Base-by-base conservation (phyloP, 2,888 invertebrate genomes). In the Mystacides longicornis region DNA sequence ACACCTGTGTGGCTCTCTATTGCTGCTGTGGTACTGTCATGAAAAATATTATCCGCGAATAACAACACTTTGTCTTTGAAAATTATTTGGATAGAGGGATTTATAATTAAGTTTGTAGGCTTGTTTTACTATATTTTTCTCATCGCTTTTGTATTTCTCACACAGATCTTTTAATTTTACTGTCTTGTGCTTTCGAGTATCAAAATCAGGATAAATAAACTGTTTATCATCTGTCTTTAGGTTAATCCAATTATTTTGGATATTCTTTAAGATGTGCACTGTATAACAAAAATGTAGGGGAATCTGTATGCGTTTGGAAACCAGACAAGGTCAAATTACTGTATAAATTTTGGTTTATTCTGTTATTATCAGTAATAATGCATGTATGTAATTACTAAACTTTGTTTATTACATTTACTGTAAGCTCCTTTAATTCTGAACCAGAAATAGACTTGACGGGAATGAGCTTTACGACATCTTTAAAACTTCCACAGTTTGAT, bases 91-190 rank as follows among this genome's bases (percentile, higher is more conserved):
- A 19, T 49, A 22, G 18, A 49, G 7, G 11, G 23, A 20, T 23
- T 49, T 49, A 16, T 23, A 9, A 49, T 49, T 49, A 23, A 49
- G 31, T 49, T 49, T 49, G 19, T 4, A n/a, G 11, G 49, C 49
- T 49, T 49, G 18, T 23, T 49, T 49, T 11, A 11, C 11, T 27
- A 11, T 27, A 7, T 27, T 27, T 27, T 27, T 27, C 11, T 27
- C 27, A 5, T 27, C 27, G 11, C 27, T 7, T 27, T 11, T 27
- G 11, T 27, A 27, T 27, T 27, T 27, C 11, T 27, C 27, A 11
- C 43, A 16, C 16, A 43, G 14, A 16, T 16, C 14, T 43, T 11
- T 16, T 5, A 43, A 43, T 16, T n/a, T 23, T 49, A n/a, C 18
- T 23, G 3, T 4, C 23, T n/a, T 49, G 14, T 9, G 9, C 16